phyloP scores from a whole-genome alignment of 2,113 vertebrate genomes.

The Rhadina sibilatrix region DNA sequence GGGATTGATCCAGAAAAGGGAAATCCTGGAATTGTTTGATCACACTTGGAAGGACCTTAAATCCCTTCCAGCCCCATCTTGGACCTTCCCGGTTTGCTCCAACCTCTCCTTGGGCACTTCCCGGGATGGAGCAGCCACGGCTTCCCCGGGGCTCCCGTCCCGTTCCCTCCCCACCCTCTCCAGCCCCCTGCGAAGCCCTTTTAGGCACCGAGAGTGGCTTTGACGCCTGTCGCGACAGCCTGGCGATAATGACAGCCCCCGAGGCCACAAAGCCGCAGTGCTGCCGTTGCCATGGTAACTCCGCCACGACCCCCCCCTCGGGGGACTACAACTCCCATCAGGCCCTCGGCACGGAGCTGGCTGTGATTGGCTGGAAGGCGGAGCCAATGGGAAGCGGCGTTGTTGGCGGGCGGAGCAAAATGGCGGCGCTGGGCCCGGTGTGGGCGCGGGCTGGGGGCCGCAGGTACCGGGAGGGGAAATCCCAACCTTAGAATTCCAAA shows the following conservation, averaged over 20 bases:
- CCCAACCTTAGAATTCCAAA: neutral
- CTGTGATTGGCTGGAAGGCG: neutral
- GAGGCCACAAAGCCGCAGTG: neutral
- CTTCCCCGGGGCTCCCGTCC: neutral
- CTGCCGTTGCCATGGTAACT: neutral
- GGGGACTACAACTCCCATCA: rapidly evolving
- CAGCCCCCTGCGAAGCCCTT: neutral
- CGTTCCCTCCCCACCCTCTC: neutral
- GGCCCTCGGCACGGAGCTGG: rapidly evolving
- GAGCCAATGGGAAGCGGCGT: neutral
- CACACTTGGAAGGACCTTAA: neutral
- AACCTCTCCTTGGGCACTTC: too few relatives aligned
- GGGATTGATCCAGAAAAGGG: too few relatives aligned
- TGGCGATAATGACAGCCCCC: neutral
- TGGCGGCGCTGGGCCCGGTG: neutral
- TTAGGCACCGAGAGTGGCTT: too few relatives aligned
- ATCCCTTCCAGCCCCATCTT: neutral
- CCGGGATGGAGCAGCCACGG: neutral
- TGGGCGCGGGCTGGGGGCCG: neutral
- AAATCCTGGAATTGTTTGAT: too few relatives aligned
- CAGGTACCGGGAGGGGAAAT: neutral
- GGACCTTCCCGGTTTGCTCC: neutral
- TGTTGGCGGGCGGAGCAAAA: neutral
- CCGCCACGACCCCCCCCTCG: rapidly evolving
- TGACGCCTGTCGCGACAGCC: neutral